Evolutionary conservation across 2,113 vertebrate species (phyloP).

Genomic region (mouse (Mus musculus)): DNA sequence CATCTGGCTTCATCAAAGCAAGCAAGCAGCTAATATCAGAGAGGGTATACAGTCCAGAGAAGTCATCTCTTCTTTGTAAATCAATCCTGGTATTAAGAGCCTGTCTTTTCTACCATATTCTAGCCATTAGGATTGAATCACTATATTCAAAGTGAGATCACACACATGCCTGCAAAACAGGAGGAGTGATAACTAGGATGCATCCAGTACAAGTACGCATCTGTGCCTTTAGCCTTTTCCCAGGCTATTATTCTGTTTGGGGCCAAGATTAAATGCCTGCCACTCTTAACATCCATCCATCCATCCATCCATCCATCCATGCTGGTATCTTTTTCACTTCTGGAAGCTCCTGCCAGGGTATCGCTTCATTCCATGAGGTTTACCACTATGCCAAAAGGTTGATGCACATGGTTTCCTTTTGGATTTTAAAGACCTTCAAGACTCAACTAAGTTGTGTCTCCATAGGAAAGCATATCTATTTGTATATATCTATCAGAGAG

Average conservation of each 20-base stretch:
- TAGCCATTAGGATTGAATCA: slow-evolving; percentile 45
- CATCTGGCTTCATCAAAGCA: slow-evolving; percentile 26
- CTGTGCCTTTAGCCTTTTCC: background rate
- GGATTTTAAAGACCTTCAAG: slow-evolving; percentile 60
- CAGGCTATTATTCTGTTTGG: background rate
- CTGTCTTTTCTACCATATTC: slow-evolving; percentile 28
- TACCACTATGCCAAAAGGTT: slow-evolving; percentile 7
- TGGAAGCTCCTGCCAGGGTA: background rate
- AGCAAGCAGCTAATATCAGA: background rate
- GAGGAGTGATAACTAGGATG: background rate
- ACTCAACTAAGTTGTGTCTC: slow-evolving; percentile 31
- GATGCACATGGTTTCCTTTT: slow-evolving; percentile 2
- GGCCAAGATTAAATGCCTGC: slow-evolving; percentile 1
- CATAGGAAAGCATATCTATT: slow-evolving; percentile 46
- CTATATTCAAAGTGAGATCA: background rate
- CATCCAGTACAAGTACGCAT: slow-evolving; percentile 19
- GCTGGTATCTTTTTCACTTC: background rate
- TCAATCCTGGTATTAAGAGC: slow-evolving; percentile 6
- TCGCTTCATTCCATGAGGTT: background rate
- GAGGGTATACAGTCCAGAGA: background rate
- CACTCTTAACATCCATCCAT: background rate
- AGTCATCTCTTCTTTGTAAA: slow-evolving; percentile 26
- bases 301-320: background rate
- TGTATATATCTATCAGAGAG: background rate
- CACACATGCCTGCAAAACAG: slow-evolving; percentile 18